These are phyloP conservation scores for Artibeus jamaicensis DNA, from an alignment of 2,797 vertebrate species.

Conservation along the genomic window DNA sequence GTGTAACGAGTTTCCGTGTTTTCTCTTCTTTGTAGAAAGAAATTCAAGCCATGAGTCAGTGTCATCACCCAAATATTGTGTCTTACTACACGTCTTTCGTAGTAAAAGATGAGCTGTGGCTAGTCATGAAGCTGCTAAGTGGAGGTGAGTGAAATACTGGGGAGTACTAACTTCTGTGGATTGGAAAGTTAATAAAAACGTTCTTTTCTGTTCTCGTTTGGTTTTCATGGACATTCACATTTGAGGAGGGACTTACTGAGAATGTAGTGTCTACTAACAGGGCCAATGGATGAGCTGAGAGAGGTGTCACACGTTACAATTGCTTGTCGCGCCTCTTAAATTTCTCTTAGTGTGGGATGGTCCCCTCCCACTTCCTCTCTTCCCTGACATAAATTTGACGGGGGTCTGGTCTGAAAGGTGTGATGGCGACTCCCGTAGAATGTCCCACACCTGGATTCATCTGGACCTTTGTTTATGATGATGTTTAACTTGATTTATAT, in stretches of 20 bases:
- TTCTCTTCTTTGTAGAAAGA: slow-evolving; percentile 90
- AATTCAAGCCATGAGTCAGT: slow-evolving; percentile 99
- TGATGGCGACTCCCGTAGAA: not conserved
- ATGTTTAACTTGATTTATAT: not conserved
- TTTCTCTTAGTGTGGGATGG: not conserved
- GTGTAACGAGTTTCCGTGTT: not conserved
- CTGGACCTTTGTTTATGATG: not conserved
- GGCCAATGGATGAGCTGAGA: not conserved
- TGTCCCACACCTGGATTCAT: not conserved
- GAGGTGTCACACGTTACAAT: not conserved
- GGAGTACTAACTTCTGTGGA: not conserved
- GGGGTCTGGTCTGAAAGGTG: not conserved
- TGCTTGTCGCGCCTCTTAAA: not conserved
- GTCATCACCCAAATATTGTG: slow-evolving; percentile 98
- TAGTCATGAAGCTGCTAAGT: slow-evolving; percentile 98
- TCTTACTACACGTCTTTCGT: slow-evolving; percentile 99
- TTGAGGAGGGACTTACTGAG: not conserved
- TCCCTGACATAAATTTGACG: not conserved
- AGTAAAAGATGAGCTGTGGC: slow-evolving; percentile 98
- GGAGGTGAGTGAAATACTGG: slow-evolving; percentile 88
- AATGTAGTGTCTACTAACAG: not conserved
- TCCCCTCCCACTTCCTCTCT: not conserved
- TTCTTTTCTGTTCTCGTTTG: slow-evolving; percentile 19
- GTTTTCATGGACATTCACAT: not conserved
- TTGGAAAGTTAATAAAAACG: not conserved